Evolutionary conservation across 2,113 vertebrate species (phyloP).

Genomic region (Dicrurus megarhynchus): DNA sequence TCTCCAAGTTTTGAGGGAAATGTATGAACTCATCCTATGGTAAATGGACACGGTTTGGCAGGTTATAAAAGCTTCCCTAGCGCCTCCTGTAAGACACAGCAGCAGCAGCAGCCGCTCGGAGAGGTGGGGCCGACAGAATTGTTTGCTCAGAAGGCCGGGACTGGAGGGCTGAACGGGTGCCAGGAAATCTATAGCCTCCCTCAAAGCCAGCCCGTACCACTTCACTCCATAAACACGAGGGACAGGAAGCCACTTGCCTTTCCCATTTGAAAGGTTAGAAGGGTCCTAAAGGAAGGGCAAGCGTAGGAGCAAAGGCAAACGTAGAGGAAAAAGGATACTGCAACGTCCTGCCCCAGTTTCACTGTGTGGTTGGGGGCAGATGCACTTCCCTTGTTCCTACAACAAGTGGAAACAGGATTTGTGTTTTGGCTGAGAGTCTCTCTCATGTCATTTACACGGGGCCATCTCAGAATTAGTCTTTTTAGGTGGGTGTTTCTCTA

Average conservation of each 20-base stretch:
- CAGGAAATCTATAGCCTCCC: constrained; percentile 42
- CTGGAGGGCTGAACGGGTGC: neutral
- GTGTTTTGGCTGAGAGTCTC: constrained; percentile 21
- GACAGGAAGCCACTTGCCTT: constrained; percentile 61
- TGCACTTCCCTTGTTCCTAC: constrained; percentile 57
- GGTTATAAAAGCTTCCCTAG: neutral
- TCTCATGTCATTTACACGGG: neutral
- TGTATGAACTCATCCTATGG: neutral
- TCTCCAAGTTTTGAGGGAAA: neutral
- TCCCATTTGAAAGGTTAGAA: constrained; percentile 58
- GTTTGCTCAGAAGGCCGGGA: neutral
- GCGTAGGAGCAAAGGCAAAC: constrained; percentile 45
- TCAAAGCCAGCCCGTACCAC: constrained; percentile 13
- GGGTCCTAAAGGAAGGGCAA: constrained; percentile 61
- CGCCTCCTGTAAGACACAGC: neutral
- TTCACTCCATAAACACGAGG: constrained; percentile 33
- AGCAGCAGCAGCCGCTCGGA: neutral
- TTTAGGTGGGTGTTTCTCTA: neutral
- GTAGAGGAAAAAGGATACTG: constrained; percentile 66
- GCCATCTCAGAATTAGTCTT: neutral
- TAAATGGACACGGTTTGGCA: neutral
- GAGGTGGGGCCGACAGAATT: neutral
- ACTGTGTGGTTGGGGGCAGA: neutral
- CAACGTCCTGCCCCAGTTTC: constrained; percentile 44
- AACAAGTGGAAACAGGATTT: constrained; percentile 59